A percentile compares a stretch with the other conserved stretches of the same genome.
Evolutionary conservation across 1,140 invertebrate genomes (phyloP).

Genomic region (Lepidurus arcticus): DNA sequence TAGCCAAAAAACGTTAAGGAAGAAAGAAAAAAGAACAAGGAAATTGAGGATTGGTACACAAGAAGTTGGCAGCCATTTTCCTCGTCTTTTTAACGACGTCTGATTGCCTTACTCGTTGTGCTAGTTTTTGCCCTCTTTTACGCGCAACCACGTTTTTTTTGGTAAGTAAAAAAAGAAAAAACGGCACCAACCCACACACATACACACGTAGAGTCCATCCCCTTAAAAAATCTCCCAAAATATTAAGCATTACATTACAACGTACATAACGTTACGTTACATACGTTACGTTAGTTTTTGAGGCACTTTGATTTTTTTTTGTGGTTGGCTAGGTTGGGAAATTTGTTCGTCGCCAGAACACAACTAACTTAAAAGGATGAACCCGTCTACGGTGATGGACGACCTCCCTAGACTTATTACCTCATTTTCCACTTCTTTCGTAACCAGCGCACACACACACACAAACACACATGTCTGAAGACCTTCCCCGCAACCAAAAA

Average conservation of each 20-base stretch:
- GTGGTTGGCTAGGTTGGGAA: background rate
- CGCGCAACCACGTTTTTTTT: background rate
- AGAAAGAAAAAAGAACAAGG: background rate
- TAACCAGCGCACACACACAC: background rate
- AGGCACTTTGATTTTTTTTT: background rate
- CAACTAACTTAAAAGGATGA: background rate
- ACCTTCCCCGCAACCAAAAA: background rate
- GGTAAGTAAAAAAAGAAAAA: background rate
- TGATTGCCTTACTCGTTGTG: background rate
- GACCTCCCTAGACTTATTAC: background rate
- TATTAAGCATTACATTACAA: no score
- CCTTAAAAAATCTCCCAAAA: no score
- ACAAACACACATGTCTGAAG: background rate
- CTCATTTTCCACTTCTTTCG: slow-evolving; percentile 5
- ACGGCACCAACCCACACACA: background rate
- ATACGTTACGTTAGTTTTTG: no score
- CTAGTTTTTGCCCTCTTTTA: slow-evolving; percentile 15
- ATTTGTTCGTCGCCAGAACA: background rate
- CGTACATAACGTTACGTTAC: no score
- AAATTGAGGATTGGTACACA: background rate
- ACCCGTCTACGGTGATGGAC: background rate
- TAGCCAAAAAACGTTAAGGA: no score
- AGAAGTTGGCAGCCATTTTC: slow-evolving; percentile 8
- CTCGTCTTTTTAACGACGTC: slow-evolving; percentile 21
- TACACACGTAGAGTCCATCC: no score